Evolutionary conservation across 2,888 invertebrate genomes (phyloP).

Genomic region (Oligia fasciuncula): DNA sequence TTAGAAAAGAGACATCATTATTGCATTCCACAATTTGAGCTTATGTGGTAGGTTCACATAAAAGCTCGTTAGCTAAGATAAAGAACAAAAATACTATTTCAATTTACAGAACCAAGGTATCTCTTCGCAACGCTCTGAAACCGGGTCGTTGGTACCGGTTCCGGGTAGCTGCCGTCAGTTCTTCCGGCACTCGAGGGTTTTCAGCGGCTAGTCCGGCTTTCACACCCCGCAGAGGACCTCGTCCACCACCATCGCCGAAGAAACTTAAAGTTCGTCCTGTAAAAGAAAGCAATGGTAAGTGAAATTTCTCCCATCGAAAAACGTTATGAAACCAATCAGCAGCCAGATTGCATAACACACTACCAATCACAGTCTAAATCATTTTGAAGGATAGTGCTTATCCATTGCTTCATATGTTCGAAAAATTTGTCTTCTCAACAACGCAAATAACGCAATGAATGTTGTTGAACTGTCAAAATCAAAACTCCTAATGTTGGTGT

Average conservation of each 20-base stretch:
- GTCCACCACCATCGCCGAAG: constrained; percentile 91
- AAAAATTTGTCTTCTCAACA: no score
- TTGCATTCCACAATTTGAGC: background rate
- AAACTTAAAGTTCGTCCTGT: constrained; percentile 90
- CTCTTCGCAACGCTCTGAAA: constrained; percentile 89
- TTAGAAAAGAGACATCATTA: background rate
- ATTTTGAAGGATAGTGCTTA: no score
- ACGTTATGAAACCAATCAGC: background rate
- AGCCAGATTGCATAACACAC: no score
- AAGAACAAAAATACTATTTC: background rate
- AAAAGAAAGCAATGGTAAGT: constrained; percentile 81
- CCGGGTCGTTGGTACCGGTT: constrained; percentile 95
- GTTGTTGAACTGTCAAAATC: no score
- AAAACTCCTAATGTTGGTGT: no score
- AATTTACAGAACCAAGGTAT: constrained; percentile 85
- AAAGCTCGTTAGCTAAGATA: background rate
- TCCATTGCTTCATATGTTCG: no score
- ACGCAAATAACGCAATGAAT: no score
- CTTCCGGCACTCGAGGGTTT: constrained; percentile 93
- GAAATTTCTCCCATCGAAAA: background rate
- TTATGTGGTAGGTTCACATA: background rate
- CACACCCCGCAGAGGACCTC: constrained; percentile 90
- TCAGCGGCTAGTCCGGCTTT: constrained; percentile 91
- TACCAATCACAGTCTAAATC: no score
- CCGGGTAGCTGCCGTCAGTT: constrained; percentile 93